These are phyloP conservation scores for Triplophysa rosa DNA, from an alignment of 2,113 vertebrate genomes.

Conservation along the genomic window DNA sequence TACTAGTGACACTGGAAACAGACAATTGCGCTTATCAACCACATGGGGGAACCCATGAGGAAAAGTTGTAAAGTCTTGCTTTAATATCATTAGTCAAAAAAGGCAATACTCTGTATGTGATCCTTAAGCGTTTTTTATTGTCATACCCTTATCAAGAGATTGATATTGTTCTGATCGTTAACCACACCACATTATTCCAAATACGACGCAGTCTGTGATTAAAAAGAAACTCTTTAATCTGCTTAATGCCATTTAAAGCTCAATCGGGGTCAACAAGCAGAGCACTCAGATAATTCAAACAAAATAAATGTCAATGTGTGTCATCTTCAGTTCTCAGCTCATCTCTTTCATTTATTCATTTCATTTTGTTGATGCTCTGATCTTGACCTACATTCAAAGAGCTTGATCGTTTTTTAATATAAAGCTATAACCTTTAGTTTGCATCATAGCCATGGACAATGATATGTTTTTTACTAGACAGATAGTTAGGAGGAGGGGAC, in stretches of 20 bases:
- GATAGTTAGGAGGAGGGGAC: no score
- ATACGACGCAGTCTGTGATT: conserved; percentile 19
- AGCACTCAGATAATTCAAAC: conserved; percentile 1
- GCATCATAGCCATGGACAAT: no score
- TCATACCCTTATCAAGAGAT: conserved; percentile 16
- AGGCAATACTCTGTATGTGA: neutral
- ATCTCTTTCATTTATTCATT: neutral
- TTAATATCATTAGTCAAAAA: no score
- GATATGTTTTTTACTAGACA: no score
- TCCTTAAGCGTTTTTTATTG: neutral
- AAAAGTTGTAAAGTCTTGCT: no score
- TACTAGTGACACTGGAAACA: no score
- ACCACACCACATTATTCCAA: conserved; percentile 3
- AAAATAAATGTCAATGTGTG: conserved; percentile 1
- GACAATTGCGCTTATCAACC: no score
- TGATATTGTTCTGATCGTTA: neutral
- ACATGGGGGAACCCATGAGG: no score
- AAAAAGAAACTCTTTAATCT: conserved; percentile 13
- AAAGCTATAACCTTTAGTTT: no score
- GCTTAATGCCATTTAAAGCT: conserved; percentile 12
- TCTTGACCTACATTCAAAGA: neutral
- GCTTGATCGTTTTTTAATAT: no score
- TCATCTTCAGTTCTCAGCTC: neutral
- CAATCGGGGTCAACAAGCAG: conserved; percentile 22
- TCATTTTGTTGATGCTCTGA: neutral